Evolutionary conservation across 2,888 invertebrate genomes (phyloP).

Genomic region (Idaea straminata): DNA sequence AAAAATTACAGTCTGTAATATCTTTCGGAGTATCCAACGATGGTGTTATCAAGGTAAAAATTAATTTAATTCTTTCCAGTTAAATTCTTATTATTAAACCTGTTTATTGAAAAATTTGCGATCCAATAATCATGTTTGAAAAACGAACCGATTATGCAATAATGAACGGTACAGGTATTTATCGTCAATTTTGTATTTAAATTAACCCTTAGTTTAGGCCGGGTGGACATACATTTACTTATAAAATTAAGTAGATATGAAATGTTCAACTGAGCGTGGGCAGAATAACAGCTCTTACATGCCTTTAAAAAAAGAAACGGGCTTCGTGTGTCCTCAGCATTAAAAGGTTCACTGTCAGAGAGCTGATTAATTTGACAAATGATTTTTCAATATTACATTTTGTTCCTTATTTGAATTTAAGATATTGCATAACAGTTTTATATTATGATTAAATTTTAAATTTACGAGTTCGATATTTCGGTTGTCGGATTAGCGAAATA

Average conservation of each 20-base stretch:
- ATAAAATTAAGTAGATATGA: slow-evolving; percentile 4
- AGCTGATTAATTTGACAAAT: slow-evolving; percentile 45
- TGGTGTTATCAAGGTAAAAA: neutral
- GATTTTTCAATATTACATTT: slow-evolving; percentile 26
- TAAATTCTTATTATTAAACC: slow-evolving; percentile 1
- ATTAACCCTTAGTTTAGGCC: neutral
- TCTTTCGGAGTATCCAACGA: neutral
- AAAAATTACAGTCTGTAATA: neutral
- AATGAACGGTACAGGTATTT: neutral
- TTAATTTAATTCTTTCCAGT: neutral
- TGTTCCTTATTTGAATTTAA: slow-evolving; percentile 20
- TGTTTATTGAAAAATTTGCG: neutral
- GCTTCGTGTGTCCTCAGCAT: neutral
- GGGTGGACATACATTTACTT: neutral
- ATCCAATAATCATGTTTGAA: neutral
- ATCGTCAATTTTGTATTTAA: neutral
- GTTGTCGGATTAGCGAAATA: slow-evolving; percentile 21
- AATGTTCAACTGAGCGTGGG: neutral
- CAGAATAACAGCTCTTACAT: slow-evolving; percentile 34
- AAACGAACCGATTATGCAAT: neutral
- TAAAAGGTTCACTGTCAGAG: slow-evolving; percentile 38
- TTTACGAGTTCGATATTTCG: slow-evolving; percentile 30
- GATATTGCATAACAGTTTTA: slow-evolving; percentile 28
- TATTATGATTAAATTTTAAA: neutral
- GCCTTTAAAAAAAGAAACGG: neutral